These are phyloP conservation scores for Sebastes matsubarae DNA, from an alignment of 2,797 vertebrate species.

Conservation along the genomic window DNA sequence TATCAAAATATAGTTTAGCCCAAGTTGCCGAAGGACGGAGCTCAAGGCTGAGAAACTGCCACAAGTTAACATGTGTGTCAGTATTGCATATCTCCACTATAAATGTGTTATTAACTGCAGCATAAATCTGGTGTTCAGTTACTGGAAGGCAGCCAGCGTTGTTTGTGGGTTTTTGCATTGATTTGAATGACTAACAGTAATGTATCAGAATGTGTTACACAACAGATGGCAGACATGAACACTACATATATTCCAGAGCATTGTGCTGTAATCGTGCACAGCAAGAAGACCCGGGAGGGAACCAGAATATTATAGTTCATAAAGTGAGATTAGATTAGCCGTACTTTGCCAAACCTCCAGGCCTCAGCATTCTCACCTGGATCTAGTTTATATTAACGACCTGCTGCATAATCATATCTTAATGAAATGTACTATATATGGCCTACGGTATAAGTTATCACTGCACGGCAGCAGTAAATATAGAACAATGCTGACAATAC, in stretches of 20 bases:
- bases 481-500: not conserved
- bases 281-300: not conserved
- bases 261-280: not conserved
- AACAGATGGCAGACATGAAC: not conserved
- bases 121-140: not conserved
- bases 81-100: not conserved
- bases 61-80: not conserved
- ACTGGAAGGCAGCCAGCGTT: not conserved
- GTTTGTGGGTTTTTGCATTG: not conserved
- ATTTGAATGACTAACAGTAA: not conserved
- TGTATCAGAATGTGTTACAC: not conserved
- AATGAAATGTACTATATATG: constrained; percentile 11
- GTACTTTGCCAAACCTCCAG: not conserved
- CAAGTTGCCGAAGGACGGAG: not conserved
- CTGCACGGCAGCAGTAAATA: not conserved
- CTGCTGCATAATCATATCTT: not conserved
- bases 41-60: not conserved
- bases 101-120: not conserved
- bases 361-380: constrained; percentile 10
- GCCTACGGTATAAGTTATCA: not conserved
- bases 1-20: not conserved
- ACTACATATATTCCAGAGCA: not conserved
- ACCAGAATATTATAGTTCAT: constrained; percentile 16
- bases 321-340: constrained; percentile 1
- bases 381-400: constrained; percentile 1